Conservation (phyloP, 2,113 vertebrate genomes). For the Oenanthe oenanthe region DNA sequence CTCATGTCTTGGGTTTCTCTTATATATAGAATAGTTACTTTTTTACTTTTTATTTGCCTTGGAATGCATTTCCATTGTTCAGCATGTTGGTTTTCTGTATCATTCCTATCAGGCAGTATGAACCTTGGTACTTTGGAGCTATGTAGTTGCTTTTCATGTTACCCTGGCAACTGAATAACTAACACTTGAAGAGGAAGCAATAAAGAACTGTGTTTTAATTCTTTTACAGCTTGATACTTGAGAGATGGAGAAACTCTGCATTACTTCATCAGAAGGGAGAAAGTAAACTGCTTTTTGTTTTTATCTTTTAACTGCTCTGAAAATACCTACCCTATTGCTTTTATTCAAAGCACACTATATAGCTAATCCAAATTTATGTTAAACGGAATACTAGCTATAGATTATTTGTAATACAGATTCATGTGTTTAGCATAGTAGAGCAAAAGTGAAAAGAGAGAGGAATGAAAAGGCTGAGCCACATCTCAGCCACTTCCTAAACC, state of each 20-base stretch:
- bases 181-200: slow-evolving; percentile 45
- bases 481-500: neutral
- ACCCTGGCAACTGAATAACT: slow-evolving; percentile 59
- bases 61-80: neutral
- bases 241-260: neutral
- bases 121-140: slow-evolving; percentile 9
- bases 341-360: neutral
- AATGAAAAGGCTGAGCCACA: neutral
- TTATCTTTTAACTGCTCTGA: neutral
- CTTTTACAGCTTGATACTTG: slow-evolving; percentile 16
- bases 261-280: neutral
- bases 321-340: neutral
- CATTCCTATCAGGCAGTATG: neutral
- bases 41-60: neutral
- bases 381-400: neutral
- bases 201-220: slow-evolving; percentile 40
- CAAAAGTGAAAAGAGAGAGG: neutral
- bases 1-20: neutral
- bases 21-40: neutral
- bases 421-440: neutral
- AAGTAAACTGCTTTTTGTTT: slow-evolving; percentile 1
- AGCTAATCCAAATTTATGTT: neutral
- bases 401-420: neutral
- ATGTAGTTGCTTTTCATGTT: slow-evolving; percentile 18
- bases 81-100: neutral